These are phyloP conservation scores for Melikaiella ostensackeni DNA, from an alignment of 2,888 invertebrate species.

Conservation along the genomic window DNA sequence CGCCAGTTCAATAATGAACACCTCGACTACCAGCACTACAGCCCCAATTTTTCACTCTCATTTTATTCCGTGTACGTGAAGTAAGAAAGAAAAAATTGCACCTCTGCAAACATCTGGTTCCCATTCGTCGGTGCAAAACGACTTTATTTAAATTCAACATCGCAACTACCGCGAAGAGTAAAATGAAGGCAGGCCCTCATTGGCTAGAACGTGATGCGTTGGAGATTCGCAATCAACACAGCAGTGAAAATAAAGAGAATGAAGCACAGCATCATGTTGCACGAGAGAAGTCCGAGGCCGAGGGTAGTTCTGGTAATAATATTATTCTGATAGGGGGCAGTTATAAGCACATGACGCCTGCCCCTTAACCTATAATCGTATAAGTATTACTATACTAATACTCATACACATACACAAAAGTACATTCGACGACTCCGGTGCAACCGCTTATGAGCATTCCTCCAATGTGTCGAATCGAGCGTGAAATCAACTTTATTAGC, in stretches of 20 bases:
- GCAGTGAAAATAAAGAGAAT: conserved; percentile 44
- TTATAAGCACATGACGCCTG: conserved; percentile 76
- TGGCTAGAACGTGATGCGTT: not conserved
- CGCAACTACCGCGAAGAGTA: not conserved
- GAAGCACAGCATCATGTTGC: conserved; percentile 25
- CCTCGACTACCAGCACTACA: too few species aligned
- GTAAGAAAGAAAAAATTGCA: too few species aligned
- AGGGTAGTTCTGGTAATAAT: conserved; percentile 68
- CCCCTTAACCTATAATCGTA: conserved; percentile 71
- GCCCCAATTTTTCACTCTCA: too few species aligned
- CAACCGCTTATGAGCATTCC: conserved; percentile 55
- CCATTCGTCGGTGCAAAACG: not conserved
- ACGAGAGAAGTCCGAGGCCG: not conserved
- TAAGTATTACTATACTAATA: conserved; percentile 56
- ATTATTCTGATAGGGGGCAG: conserved; percentile 73
- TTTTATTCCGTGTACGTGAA: too few species aligned
- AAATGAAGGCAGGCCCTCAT: not conserved
- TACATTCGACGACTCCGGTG: conserved; percentile 35
- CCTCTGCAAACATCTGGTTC: not conserved
- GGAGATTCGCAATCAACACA: not conserved
- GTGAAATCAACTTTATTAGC: conserved; percentile 75
- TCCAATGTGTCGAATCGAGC: conserved; percentile 68
- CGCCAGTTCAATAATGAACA: too few species aligned
- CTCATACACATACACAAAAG: conserved; percentile 9
- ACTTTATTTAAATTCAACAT: not conserved